These are phyloP conservation scores for Pipistrellus nathusii DNA, from an alignment of 2,797 vertebrate genomes.

Conservation along the genomic window DNA sequence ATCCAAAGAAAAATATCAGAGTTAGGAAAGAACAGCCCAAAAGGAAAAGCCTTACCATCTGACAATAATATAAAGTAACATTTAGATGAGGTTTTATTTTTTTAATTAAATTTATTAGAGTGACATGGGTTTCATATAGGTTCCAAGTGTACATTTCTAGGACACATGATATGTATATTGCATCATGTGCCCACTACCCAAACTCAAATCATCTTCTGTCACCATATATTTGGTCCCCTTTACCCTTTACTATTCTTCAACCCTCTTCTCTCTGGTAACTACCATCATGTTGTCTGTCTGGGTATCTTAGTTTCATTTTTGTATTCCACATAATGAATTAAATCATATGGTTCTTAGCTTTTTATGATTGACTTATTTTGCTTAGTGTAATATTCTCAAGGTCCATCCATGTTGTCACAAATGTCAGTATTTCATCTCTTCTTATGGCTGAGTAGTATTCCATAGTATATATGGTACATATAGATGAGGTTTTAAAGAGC, in stretches of 20 bases:
- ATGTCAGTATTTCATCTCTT: neutral
- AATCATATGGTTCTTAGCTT: neutral
- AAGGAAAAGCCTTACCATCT: neutral
- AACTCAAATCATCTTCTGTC: neutral
- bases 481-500: slow-evolving; percentile 29
- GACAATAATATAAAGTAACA: neutral
- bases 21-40: neutral
- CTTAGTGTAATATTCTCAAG: neutral
- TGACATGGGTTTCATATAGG: neutral
- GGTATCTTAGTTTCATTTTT: neutral
- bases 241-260: neutral
- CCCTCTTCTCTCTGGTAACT: neutral
- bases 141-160: neutral
- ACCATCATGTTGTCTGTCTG: neutral
- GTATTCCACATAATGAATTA: neutral
- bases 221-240: neutral
- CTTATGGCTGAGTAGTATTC: neutral
- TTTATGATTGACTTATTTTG: neutral
- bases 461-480: neutral
- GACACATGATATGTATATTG: neutral
- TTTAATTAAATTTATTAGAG: neutral
- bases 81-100: slow-evolving; percentile 5
- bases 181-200: neutral
- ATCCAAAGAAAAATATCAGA: slow-evolving; percentile 66
- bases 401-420: neutral